A percentile compares a stretch with the other conserved stretches of the same genome.
These are phyloP conservation scores for Nesogale talazaci DNA, from an alignment of 2,113 vertebrate genomes.

Conservation along the genomic window DNA sequence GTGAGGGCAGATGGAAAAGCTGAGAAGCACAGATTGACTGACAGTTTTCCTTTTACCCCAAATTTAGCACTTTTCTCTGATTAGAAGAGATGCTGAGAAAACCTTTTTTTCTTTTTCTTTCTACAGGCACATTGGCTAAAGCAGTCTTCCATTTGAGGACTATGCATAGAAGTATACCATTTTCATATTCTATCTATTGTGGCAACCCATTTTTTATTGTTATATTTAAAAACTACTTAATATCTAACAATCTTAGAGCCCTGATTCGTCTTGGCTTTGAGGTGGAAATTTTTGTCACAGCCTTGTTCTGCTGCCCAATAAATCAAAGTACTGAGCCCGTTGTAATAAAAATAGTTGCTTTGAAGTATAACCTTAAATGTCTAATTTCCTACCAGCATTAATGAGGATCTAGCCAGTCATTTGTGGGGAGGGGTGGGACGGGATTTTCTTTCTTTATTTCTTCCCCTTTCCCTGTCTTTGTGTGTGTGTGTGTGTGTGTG, in stretches of 20 bases:
- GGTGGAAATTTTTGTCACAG: conserved; percentile 77
- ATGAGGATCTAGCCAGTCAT: conserved; percentile 75
- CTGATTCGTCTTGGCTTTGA: conserved; percentile 73
- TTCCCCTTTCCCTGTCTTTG: conserved; percentile 69
- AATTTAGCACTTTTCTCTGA: conserved; percentile 37
- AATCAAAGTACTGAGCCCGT: conserved; percentile 82
- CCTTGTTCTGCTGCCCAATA: conserved; percentile 81
- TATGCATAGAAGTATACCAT: background rate
- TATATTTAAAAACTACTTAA: conserved; percentile 74
- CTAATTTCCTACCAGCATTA: conserved; percentile 83
- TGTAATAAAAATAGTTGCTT: conserved; percentile 87
- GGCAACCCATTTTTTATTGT: conserved; percentile 42
- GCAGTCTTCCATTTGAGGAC: background rate
- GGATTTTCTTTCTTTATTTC: conserved; percentile 55
- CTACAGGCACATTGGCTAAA: background rate
- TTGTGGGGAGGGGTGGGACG: conserved; percentile 8
- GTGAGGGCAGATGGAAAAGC: no score
- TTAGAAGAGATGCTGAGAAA: conserved; percentile 52
- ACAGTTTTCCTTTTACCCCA: conserved; percentile 24
- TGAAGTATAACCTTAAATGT: conserved; percentile 85
- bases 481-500: conserved; percentile 78
- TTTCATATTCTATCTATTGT: conserved; percentile 57
- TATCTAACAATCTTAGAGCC: conserved; percentile 68
- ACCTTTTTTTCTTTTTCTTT: background rate
- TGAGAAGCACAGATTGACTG: background rate